Evolutionary conservation across 2,113 vertebrate genomes (phyloP), one percentile per base, ranked within the genome.

Genomic region (Notarius lentiginosus): DNA sequence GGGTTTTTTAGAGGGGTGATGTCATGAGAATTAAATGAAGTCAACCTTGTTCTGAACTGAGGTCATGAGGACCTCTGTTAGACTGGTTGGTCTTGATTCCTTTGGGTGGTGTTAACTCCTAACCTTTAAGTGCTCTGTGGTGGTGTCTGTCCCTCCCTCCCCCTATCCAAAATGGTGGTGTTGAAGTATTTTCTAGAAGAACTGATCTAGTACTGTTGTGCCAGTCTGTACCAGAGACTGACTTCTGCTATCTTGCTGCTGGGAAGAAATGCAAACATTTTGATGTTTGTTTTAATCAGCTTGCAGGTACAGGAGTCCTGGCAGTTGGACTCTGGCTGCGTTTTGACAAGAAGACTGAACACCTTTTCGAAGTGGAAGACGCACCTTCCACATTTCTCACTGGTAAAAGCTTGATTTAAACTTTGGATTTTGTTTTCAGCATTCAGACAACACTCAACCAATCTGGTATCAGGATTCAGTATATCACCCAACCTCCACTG

Each of bases 301-400:
- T 99, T 65, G 96, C 97, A 22, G 98, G 98, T 14, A 97, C 96
- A 1, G 96, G 93, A 0, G 97, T 99, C 73, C 95, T 99, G 76
- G 96, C 96, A 0, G 89, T 99, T n/a, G 97, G 96, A 55, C 93
- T 99, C 47, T 99, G 98, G 98, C 96, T 99, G 87, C 96, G 98
- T 3, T 99, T 99, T 79, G 97, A 99, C 92, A 91, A 94, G 0
- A 95, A 95, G 92, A 99, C 97, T 7, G 95, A 94, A 84, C 94
- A 92, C 15, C 93, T 99, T 88, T 98, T 99, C 27, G 94, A 97
- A 5, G 90, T 92, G 55, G 92, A 95, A 2, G 60, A 86, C 0
- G 90, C 95, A 0, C 91, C 96, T 0, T 92, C 94, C 0, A 95
- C 95, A 0, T 99, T 99, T 92, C 96, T 97, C 91, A 98, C 95